Evolutionary conservation across 1,140 invertebrate species (phyloP).

Genomic region (Anagrus nilaparvatae): DNA sequence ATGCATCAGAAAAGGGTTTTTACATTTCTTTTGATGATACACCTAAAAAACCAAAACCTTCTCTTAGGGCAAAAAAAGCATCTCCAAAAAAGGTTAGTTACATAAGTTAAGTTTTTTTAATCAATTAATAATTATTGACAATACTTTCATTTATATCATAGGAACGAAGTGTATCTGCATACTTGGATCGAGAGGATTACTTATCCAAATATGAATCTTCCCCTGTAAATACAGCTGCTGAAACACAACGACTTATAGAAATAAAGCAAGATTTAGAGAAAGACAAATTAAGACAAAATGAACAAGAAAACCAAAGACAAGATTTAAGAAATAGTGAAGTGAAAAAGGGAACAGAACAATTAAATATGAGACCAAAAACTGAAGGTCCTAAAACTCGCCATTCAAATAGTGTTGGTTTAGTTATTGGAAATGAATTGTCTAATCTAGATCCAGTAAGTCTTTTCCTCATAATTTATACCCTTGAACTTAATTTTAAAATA

Average conservation of each 20-base stretch:
- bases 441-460: slow-evolving; percentile 61
- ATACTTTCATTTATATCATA: slow-evolving; percentile 15
- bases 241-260: slow-evolving; percentile 24
- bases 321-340: slow-evolving; percentile 31
- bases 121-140: no score
- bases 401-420: slow-evolving; percentile 47
- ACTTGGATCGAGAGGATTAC: slow-evolving; percentile 34
- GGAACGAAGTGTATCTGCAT: slow-evolving; percentile 33
- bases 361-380: slow-evolving; percentile 35
- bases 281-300: slow-evolving; percentile 37
- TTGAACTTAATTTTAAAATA: no score
- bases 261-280: slow-evolving; percentile 32
- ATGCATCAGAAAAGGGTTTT: slow-evolving; percentile 71
- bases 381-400: slow-evolving; percentile 23
- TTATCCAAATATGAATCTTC: slow-evolving; percentile 27
- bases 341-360: no score
- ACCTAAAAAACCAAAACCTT: slow-evolving; percentile 81
- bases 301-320: slow-evolving; percentile 33
- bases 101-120: no score
- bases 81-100: slow-evolving; percentile 64
- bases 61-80: slow-evolving; percentile 61
- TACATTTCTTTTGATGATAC: slow-evolving; percentile 87
- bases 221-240: slow-evolving; percentile 22
- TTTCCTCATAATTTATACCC: slow-evolving; percentile 10
- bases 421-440: slow-evolving; percentile 56